Percentiles rank a stretch among this genome's conserved stretches.
phyloP scores from a whole-genome alignment of 2,113 vertebrate species.

The Rallus limicola region DNA sequence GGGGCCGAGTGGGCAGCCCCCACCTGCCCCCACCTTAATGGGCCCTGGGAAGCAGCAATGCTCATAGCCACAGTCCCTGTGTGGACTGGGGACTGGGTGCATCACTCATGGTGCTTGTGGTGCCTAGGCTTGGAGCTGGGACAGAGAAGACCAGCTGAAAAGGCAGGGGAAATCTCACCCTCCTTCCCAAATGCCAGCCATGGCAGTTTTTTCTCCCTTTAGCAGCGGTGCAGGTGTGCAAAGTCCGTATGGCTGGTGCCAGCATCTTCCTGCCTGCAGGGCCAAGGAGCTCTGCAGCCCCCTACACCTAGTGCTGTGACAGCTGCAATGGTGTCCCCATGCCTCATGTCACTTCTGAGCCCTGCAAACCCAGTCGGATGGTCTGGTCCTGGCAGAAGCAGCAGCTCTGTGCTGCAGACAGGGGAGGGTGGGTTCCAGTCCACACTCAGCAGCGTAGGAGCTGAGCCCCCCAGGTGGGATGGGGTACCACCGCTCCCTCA shows the following conservation, averaged over 20 bases:
- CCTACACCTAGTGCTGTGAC: not conserved
- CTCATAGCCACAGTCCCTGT: accelerated
- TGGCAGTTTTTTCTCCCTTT: not conserved
- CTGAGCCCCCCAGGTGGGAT: not conserved
- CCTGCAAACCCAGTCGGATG: accelerated
- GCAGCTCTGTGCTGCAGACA: accelerated
- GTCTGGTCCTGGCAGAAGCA: not conserved
- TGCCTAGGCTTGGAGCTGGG: not conserved
- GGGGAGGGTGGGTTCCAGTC: not conserved
- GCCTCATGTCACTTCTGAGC: accelerated
- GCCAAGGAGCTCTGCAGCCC: not conserved
- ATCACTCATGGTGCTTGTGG: not conserved
- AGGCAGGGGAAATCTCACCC: not conserved
- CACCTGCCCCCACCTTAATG: accelerated
- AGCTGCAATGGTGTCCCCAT: accelerated
- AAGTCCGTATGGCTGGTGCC: accelerated
- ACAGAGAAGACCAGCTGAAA: not conserved
- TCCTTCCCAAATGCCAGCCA: not conserved
- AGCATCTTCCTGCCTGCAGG: not conserved
- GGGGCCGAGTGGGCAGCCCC: not conserved
- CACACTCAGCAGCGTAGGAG: accelerated
- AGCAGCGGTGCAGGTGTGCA: accelerated
- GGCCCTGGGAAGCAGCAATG: accelerated
- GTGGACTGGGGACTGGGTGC: accelerated
- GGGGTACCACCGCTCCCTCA: accelerated